phyloP scores from a whole-genome alignment of 2,888 invertebrate genomes.

The Euzetes globulus region DNA sequence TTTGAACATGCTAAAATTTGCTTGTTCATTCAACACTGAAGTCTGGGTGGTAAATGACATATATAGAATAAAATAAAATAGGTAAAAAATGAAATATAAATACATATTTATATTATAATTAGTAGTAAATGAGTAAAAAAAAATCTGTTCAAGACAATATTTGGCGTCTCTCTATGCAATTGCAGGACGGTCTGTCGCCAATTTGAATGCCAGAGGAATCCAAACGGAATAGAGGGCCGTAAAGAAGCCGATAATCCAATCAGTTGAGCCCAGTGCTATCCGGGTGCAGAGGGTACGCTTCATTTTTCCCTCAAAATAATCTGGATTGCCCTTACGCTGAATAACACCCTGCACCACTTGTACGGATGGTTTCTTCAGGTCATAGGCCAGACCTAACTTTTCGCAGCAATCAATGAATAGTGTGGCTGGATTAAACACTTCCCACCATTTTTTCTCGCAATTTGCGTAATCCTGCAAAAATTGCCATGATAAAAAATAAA shows the following conservation, averaged over 20 bases:
- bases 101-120: no score
- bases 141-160: no score
- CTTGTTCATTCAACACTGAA: no score
- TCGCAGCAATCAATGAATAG: constrained; percentile 23
- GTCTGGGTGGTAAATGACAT: no score
- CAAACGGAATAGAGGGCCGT: constrained; percentile 7
- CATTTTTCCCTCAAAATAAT: constrained; percentile 6
- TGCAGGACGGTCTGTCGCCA: constrained; percentile 11
- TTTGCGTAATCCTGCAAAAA: constrained; percentile 28
- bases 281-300: not conserved
- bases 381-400: constrained; percentile 16
- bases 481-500: no score
- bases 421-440: constrained; percentile 30
- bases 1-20: no score
- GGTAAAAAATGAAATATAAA: no score
- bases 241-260: constrained; percentile 21
- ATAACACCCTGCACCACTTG: not conserved
- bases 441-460: constrained; percentile 27
- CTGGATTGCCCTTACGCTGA: constrained; percentile 3
- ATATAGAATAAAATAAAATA: no score
- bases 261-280: not conserved
- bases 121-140: no score
- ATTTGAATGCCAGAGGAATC: not conserved
- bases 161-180: no score
- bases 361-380: constrained; percentile 21